These are phyloP conservation scores for Ariopsis seemanni DNA, from an alignment of 2,113 vertebrate genomes.

Conservation along the genomic window DNA sequence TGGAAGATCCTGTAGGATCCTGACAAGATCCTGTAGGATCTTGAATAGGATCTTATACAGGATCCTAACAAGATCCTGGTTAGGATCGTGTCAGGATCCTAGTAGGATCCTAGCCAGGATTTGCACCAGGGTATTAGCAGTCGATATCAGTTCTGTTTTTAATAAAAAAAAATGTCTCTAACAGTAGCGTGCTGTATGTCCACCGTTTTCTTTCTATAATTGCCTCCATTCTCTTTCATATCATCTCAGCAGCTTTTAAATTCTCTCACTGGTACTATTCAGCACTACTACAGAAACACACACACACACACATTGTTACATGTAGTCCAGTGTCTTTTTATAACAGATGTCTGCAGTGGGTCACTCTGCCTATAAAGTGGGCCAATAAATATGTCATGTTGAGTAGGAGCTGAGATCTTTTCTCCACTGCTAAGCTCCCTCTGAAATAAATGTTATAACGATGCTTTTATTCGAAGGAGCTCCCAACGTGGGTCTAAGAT, in stretches of 20 bases:
- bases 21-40: too few species aligned
- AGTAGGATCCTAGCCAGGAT: too few species aligned
- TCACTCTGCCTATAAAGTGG: constrained; percentile 50
- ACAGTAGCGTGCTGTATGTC: background rate
- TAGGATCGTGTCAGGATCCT: too few species aligned
- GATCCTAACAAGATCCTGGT: too few species aligned
- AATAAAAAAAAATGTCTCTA: background rate
- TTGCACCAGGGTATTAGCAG: too few species aligned
- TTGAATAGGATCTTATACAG: too few species aligned
- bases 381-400: constrained; percentile 57
- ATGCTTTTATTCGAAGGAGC: constrained; percentile 50
- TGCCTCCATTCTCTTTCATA: background rate
- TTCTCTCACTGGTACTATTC: background rate
- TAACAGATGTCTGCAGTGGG: constrained; percentile 46
- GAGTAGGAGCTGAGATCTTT: constrained; percentile 43
- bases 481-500: constrained; percentile 48
- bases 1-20: too few species aligned
- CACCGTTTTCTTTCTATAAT: background rate
- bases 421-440: constrained; percentile 40
- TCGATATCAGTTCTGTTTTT: background rate
- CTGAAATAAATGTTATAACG: constrained; percentile 53
- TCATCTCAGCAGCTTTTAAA: background rate
- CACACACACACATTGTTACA: background rate
- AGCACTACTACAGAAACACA: background rate
- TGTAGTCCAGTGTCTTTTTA: constrained; percentile 15